Conservation (phyloP, 2,888 invertebrate genomes). For the Zhengitettix transpicula region DNA sequence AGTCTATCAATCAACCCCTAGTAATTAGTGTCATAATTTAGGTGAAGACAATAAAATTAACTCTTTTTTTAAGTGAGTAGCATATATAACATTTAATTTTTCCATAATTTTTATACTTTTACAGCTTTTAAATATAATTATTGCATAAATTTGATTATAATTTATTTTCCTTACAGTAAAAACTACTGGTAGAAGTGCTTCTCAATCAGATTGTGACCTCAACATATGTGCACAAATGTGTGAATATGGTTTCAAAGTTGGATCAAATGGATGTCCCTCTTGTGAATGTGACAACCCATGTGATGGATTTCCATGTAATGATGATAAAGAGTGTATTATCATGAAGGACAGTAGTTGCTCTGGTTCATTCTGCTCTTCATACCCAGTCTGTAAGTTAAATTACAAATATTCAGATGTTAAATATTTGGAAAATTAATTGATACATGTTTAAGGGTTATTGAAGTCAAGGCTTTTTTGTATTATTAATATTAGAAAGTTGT, state of each 20-base stretch:
- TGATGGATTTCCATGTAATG: conserved; percentile 32
- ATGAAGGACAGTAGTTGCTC: conserved; percentile 38
- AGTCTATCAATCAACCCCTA: no score
- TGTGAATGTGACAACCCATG: conserved; percentile 79
- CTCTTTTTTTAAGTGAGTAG: no score
- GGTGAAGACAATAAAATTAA: no score
- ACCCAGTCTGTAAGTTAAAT: conserved; percentile 50
- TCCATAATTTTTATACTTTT: neutral
- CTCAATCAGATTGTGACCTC: conserved; percentile 37
- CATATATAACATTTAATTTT: no score
- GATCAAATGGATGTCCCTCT: conserved; percentile 55
- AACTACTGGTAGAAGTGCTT: conserved; percentile 18
- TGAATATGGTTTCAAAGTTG: conserved; percentile 65
- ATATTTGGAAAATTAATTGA: no score
- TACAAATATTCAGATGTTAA: no score
- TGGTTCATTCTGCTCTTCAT: conserved; percentile 46
- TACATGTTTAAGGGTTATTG: no score
- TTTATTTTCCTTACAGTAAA: neutral
- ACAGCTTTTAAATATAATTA: neutral
- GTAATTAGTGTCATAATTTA: no score
- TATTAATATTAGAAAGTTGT: no score
- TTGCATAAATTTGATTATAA: neutral
- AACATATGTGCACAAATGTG: conserved; percentile 68
- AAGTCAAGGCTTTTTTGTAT: no score
- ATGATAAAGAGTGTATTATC: conserved; percentile 54